Evolutionary conservation across 2,888 invertebrate genomes (phyloP).

Genomic region (Dynastes grantii): DNA sequence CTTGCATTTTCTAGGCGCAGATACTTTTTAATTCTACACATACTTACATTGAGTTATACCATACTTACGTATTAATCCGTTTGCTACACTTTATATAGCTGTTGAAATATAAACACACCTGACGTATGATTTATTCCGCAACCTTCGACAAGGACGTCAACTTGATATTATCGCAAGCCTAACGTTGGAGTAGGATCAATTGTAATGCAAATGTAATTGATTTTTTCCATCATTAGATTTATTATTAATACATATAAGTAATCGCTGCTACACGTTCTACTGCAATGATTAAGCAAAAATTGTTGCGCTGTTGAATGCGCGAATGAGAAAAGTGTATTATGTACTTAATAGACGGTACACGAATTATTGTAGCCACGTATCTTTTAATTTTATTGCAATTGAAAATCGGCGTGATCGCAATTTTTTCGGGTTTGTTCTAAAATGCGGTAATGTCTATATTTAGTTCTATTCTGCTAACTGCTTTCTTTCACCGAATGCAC

Average conservation of each 20-base stretch:
- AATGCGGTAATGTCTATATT: no score
- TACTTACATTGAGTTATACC: no score
- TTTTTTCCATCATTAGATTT: conserved; percentile 34
- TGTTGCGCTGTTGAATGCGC: background rate
- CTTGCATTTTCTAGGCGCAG: conserved; percentile 4
- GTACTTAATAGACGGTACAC: background rate
- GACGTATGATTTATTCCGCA: conserved; percentile 53
- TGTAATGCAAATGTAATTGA: conserved; percentile 47
- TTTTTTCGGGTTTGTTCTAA: background rate
- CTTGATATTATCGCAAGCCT: conserved; percentile 34
- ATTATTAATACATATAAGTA: conserved; percentile 21
- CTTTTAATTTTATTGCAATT: conserved; percentile 13
- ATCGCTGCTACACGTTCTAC: conserved; percentile 7
- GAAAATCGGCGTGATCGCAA: background rate
- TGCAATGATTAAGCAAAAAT: conserved; percentile 30
- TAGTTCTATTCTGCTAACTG: no score
- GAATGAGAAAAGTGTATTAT: conserved; percentile 18
- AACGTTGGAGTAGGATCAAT: conserved; percentile 30
- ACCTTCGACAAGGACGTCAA: conserved; percentile 55
- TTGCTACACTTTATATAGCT: background rate
- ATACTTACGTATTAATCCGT: background rate
- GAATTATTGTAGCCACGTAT: background rate
- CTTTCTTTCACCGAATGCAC: no score
- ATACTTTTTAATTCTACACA: background rate
- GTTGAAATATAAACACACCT: conserved; percentile 51